Conservation (phyloP, 53 echinoderm and acorn worm genomes). For the Temnopleurus reevesii region DNA sequence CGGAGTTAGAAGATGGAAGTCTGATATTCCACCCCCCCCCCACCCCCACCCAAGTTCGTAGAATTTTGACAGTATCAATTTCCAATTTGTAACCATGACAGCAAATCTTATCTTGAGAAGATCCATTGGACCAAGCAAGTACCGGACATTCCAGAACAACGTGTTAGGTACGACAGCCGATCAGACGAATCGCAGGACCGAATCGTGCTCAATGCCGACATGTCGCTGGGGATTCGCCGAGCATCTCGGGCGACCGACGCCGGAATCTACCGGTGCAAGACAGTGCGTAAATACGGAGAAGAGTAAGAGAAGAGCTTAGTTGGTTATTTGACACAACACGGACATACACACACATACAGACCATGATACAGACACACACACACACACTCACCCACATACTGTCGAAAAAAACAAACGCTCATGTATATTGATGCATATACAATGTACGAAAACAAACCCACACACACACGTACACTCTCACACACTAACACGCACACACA, state of each 20-base stretch:
- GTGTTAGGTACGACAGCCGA: neutral
- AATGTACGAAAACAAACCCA: neutral
- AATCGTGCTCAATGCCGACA: constrained; percentile 58
- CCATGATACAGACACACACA: neutral
- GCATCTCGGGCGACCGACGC: neutral
- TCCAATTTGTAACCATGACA: no score
- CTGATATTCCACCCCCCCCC: no score
- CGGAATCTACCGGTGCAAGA: constrained; percentile 56
- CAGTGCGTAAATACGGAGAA: neutral
- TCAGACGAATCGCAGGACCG: constrained; percentile 14
- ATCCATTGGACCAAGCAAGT: constrained; percentile 43
- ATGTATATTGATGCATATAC: neutral
- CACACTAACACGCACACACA: neutral
- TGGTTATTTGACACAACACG: neutral
- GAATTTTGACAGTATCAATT: no score
- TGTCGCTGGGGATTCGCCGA: constrained; percentile 64
- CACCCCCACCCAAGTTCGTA: no score
- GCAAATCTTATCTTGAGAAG: neutral
- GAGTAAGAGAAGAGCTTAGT: constrained; percentile 15
- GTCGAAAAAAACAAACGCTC: no score
- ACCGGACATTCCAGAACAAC: neutral
- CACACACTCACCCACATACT: neutral
- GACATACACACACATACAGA: neutral
- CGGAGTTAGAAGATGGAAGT: no score
- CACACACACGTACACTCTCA: neutral